A percentile compares a stretch with the other conserved stretches of the same genome.
phyloP scores from a whole-genome alignment of 2,113 vertebrate genomes.

The Procavia capensis region DNA sequence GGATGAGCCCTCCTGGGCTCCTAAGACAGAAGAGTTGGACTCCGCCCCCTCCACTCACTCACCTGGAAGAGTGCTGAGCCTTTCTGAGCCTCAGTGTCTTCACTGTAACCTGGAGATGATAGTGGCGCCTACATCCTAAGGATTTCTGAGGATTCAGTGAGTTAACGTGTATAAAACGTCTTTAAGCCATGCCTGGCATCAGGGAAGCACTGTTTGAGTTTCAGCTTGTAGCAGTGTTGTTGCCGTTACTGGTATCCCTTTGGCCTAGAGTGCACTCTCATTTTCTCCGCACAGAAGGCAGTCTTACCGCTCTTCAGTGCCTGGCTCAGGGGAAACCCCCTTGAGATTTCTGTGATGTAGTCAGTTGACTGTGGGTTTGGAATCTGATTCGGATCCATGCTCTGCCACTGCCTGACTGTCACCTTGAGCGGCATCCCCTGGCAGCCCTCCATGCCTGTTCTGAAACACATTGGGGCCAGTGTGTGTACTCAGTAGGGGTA shows the following conservation, averaged over 20 bases:
- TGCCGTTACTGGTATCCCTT: fast-evolving
- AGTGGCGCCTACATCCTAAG: fast-evolving
- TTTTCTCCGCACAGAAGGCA: too few relatives aligned
- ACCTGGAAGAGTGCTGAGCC: fast-evolving
- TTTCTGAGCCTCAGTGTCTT: background rate
- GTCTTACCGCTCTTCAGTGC: background rate
- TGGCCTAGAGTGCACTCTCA: fast-evolving
- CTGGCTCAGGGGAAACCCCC: background rate
- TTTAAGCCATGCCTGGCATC: fast-evolving
- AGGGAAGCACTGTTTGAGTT: fast-evolving
- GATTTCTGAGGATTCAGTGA: background rate
- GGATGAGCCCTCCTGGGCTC: background rate
- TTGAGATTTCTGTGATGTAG: background rate
- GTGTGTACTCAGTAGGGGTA: fast-evolving
- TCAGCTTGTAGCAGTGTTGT: background rate
- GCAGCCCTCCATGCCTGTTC: background rate
- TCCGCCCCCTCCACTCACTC: fast-evolving
- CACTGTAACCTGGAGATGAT: background rate
- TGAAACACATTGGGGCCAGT: background rate
- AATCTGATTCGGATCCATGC: background rate
- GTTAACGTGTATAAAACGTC: fast-evolving
- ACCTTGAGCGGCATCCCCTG: background rate
- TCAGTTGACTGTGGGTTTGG: background rate
- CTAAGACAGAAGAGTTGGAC: too few relatives aligned
- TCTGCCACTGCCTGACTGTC: background rate